Evolutionary conservation across 1,140 invertebrate species (phyloP).

Genomic region (Drosophila mauritiana): DNA sequence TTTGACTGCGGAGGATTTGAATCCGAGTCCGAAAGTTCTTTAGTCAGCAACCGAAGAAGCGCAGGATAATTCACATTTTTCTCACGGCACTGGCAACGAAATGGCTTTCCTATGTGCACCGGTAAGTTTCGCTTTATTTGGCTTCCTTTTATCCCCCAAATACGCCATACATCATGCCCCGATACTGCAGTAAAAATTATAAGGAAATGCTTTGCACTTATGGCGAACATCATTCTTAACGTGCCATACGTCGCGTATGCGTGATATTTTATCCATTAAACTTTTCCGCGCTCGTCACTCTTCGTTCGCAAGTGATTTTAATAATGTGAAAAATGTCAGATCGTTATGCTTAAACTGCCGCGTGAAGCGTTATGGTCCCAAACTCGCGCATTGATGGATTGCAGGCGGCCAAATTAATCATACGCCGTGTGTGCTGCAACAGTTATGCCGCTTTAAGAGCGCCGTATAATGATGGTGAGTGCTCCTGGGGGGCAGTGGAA

Average conservation of each 20-base stretch:
- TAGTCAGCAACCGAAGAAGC: constrained; percentile 32
- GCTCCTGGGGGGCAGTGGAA: too few relatives aligned
- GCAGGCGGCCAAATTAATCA: constrained; percentile 67
- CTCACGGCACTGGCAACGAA: constrained; percentile 71
- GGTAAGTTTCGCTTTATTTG: constrained; percentile 49
- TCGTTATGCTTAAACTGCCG: constrained; percentile 61
- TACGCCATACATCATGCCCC: constrained; percentile 14
- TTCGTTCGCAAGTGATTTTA: constrained; percentile 66
- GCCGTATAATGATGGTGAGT: constrained; percentile 1
- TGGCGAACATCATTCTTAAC: constrained; percentile 39
- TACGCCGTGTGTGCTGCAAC: constrained; percentile 56
- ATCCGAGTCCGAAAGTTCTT: constrained; percentile 34
- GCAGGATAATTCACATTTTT: constrained; percentile 63
- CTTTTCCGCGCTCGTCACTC: constrained; percentile 36
- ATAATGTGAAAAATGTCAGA: constrained; percentile 73
- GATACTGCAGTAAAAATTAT: constrained; percentile 46
- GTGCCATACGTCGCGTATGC: constrained; percentile 48
- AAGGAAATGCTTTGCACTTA: constrained; percentile 42
- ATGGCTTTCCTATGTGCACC: constrained; percentile 73
- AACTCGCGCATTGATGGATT: constrained; percentile 52
- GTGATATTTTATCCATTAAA: constrained; percentile 61
- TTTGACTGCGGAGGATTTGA: constrained; percentile 63
- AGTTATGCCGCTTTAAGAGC: constrained; percentile 56
- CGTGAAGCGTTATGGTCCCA: constrained; percentile 40
- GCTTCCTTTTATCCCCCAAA: not conserved